These are phyloP conservation scores for Notiomystis cincta DNA, from an alignment of 2,113 vertebrate species.

Conservation along the genomic window DNA sequence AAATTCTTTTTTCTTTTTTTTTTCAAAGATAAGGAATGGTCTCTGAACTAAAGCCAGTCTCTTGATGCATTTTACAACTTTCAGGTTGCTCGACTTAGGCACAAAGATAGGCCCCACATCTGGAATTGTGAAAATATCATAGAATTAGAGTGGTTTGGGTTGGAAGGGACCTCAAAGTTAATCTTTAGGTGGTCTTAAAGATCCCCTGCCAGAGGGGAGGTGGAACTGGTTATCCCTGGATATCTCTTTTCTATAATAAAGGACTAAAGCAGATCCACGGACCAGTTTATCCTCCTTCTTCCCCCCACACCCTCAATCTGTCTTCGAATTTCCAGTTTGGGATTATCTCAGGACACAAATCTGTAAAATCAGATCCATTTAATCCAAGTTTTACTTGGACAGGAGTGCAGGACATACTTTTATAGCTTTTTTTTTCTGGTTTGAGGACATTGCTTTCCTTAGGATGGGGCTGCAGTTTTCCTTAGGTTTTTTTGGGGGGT, in stretches of 20 bases:
- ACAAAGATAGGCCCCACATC: neutral
- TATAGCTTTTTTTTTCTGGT: neutral
- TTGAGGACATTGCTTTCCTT: neutral
- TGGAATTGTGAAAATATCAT: neutral
- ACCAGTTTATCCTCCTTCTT: neutral
- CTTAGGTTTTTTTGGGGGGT: neutral
- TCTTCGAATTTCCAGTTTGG: neutral
- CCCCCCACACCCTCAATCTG: neutral
- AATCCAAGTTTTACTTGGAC: neutral
- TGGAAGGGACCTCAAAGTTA: neutral
- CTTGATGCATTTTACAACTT: neutral
- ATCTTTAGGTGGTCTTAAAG: neutral
- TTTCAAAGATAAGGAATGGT: neutral
- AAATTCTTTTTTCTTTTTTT: neutral
- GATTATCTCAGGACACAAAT: neutral
- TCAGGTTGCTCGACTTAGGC: neutral
- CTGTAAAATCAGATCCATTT: neutral
- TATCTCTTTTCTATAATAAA: neutral
- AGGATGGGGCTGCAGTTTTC: neutral
- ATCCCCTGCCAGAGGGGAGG: neutral
- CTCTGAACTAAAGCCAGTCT: neutral
- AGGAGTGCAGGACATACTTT: neutral
- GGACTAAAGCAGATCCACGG: neutral
- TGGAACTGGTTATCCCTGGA: neutral
- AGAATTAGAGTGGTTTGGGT: neutral